A percentile compares a stretch with the other conserved stretches of the same genome.
Conservation (phyloP, 2,888 invertebrate species). For the Euzetes globulus region DNA sequence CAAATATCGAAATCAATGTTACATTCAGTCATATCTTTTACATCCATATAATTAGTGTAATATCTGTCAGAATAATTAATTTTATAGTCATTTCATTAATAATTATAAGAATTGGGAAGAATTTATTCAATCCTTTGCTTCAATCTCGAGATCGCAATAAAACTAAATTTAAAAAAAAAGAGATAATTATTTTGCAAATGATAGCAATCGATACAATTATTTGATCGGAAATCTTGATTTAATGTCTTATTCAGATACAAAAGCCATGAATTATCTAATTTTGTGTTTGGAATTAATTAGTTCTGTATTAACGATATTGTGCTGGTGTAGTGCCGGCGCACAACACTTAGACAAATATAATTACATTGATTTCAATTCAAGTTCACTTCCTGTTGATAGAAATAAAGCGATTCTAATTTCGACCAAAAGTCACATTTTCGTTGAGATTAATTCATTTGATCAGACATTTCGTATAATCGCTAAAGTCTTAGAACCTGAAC, state of each 20-base stretch:
- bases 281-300: neutral
- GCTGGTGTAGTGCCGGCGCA: neutral
- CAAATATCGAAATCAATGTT: no score
- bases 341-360: neutral
- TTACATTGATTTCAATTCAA: neutral
- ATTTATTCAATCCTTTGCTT: no score
- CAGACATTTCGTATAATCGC: slow-evolving; percentile 7
- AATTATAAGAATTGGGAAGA: no score
- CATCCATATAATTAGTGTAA: no score
- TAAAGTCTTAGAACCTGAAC: neutral
- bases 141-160: no score
- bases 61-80: no score
- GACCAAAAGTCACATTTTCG: neutral
- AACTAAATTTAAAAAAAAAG: no score
- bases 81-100: no score
- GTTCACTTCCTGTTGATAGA: neutral
- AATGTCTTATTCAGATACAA: neutral
- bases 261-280: neutral
- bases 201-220: neutral
- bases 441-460: neutral
- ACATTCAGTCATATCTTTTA: no score
- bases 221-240: neutral
- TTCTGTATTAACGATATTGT: neutral
- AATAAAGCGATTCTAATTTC: neutral
- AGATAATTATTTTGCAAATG: neutral